Base-by-base conservation (phyloP, 2,888 invertebrate genomes). In the Ormyrus labotus region DNA sequence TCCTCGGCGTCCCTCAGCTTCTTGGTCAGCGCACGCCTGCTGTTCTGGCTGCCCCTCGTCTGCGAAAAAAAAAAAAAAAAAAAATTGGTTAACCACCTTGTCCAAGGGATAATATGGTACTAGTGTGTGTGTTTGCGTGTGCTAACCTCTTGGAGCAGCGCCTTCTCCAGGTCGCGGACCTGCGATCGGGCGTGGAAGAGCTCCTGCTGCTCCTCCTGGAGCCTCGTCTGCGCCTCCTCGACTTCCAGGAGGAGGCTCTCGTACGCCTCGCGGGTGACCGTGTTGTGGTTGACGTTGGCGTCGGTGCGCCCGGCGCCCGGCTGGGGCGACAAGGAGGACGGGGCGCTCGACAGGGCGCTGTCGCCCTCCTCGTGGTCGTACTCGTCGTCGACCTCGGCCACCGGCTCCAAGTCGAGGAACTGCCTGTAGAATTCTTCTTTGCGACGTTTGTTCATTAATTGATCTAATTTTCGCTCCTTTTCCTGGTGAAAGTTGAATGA, bases 241-340 rank as follows among this genome's bases (percentile, higher is more conserved):
- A 88, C 77, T 78, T 88, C 88, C 5, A 88, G 67, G 0, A 89
- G 83, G 13, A 91, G 89, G 81, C 91, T 91, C 83, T 92, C 92
- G 79, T 89, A 89, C 4, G 87, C 87, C 75, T 89, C 89, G 61
- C 87, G 85, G 51, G 87, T 87, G 45, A 88, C 85, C 5, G 85
- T 86, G 45, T 84, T 86, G 8, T 48, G 83, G 84, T 9, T 1
- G n/a, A 50, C 51, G 19, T 19, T 81, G 83, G 82, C 82, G 82
- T 34, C 34, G 34, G 0, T 34, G 34, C 63, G 84, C 83, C 13
- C 85, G 84, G 45, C 85, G 34, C 86, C 87, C 5, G 94, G 94
- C 88, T 95, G 95, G 76, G 94, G 94, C 85, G 94, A 94, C 85
- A 95, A 92, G 71, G 95, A 95, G 82, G 94, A 93, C 79, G 94